Evolutionary conservation across 2,797 vertebrate genomes (phyloP).

Genomic region (Adelosebastes latens): DNA sequence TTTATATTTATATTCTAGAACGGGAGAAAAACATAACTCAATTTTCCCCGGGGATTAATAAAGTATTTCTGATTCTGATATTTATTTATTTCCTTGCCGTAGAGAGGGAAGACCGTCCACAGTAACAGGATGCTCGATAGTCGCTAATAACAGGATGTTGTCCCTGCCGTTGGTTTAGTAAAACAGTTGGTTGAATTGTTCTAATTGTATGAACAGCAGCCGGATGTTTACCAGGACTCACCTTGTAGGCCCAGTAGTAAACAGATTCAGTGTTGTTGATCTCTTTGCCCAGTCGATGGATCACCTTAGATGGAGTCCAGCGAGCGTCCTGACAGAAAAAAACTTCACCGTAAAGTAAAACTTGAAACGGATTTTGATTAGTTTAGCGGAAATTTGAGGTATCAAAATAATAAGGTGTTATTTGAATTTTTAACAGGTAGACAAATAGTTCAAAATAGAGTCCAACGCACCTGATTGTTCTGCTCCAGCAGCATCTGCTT

Average conservation of each 20-base stretch:
- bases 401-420: background rate
- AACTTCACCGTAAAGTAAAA: background rate
- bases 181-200: too few species aligned
- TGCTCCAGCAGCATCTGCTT: constrained; percentile 90
- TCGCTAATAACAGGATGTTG: too few species aligned
- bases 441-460: background rate
- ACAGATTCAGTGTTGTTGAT: constrained; percentile 90
- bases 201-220: fast-evolving
- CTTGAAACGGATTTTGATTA: background rate
- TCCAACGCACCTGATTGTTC: constrained; percentile 76
- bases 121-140: too few species aligned
- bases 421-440: background rate
- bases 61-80: too few species aligned
- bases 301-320: constrained; percentile 91
- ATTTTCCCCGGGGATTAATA: too few species aligned
- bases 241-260: constrained; percentile 92
- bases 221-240: constrained; percentile 33
- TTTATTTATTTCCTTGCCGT: too few species aligned
- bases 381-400: background rate
- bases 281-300: constrained; percentile 89
- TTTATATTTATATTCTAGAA: too few species aligned
- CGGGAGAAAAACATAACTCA: too few species aligned
- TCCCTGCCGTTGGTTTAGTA: too few species aligned
- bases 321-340: constrained; percentile 76
- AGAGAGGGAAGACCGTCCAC: too few species aligned